Conservation (phyloP, 2,113 vertebrate species). For the Centrocercus urophasianus region DNA sequence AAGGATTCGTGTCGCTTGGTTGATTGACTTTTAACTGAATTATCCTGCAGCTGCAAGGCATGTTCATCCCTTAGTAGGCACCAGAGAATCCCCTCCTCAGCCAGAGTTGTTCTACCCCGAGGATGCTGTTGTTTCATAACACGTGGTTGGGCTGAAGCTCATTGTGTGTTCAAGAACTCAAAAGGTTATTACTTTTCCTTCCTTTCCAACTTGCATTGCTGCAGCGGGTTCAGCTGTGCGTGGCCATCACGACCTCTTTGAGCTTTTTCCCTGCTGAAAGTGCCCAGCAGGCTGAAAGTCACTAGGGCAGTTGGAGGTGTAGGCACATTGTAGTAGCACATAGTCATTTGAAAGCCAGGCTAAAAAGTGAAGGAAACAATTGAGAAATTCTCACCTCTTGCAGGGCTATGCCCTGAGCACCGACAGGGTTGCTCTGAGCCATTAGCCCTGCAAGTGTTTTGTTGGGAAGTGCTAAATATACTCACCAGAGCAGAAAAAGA, state of each 20-base stretch:
- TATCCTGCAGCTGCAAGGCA: neutral
- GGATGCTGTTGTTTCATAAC: neutral
- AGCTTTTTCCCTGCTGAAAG: neutral
- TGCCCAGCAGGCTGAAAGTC: neutral
- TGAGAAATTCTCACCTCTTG: neutral
- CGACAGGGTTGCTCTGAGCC: neutral
- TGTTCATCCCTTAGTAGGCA: neutral
- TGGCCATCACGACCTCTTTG: rapidly evolving
- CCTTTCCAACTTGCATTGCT: rapidly evolving
- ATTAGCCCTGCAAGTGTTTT: neutral
- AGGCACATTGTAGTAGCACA: neutral
- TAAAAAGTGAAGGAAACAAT: neutral
- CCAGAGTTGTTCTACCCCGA: neutral
- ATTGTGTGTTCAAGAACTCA: neutral
- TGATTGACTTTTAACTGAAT: constrained; percentile 25
- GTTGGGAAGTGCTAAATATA: neutral
- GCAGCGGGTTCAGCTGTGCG: neutral
- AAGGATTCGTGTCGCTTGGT: neutral
- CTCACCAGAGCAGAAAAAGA: neutral
- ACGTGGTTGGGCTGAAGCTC: neutral
- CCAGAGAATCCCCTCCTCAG: neutral
- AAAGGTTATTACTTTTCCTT: neutral
- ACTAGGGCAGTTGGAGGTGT: neutral
- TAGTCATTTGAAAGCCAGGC: neutral
- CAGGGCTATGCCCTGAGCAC: neutral